Evolutionary conservation across 2,113 vertebrate species (phyloP).

Genomic region (Cyanoramphus novaezelandiae): DNA sequence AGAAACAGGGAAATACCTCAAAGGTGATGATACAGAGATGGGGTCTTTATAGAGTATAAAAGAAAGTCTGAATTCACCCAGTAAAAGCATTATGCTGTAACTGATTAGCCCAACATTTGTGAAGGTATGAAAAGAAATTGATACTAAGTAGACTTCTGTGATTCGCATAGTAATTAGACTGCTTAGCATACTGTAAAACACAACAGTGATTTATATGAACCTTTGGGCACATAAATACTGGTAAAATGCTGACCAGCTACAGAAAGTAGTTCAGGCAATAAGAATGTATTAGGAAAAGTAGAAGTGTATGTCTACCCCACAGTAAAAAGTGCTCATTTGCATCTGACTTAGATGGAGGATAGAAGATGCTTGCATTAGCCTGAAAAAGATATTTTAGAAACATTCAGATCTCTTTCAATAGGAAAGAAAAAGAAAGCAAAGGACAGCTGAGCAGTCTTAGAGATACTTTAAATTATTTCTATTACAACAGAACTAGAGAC

Average conservation of each 20-base stretch:
- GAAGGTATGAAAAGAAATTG: not conserved
- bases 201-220: not conserved
- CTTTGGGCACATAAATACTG: not conserved
- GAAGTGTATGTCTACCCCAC: not conserved
- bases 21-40: not conserved
- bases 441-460: not conserved
- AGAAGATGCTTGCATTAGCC: not conserved
- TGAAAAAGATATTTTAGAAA: not conserved
- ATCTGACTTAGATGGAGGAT: not conserved
- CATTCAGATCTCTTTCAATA: not conserved
- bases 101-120: not conserved
- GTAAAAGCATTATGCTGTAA: not conserved
- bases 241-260: not conserved
- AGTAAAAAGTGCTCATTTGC: not conserved
- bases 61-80: not conserved
- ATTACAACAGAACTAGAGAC: not conserved
- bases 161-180: not conserved
- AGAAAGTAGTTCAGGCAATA: not conserved
- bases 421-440: not conserved
- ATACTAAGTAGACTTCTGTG: not conserved
- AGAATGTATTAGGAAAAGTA: not conserved
- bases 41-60: not conserved
- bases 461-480: not conserved
- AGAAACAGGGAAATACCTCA: not conserved
- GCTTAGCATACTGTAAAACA: not conserved